Evolutionary conservation across 2,113 vertebrate species (phyloP), one percentile per base, ranked within the genome.

Genomic region (Phoxinus phoxinus): DNA sequence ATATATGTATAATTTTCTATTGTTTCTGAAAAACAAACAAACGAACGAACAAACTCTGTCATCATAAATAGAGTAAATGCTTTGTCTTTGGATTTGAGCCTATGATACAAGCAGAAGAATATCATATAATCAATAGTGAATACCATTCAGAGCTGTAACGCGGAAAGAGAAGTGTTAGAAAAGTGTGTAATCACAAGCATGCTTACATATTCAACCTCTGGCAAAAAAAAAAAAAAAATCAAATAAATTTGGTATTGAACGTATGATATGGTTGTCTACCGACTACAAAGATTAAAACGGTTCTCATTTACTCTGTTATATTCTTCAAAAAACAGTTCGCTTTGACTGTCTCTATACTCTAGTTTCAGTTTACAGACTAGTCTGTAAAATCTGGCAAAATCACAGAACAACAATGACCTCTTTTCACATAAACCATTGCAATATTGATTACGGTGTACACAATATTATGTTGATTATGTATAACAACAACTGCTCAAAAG

Each of bases 31-130:
- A 85, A 81, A 80, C 46, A 76, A 80, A 80, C 46, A 1, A 77
- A 35, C 72, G 9, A 73, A 67, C 41, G 7, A 81, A 81, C 25
- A 81, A 65, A 41, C 53, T 78, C 69, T 63, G 67, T 56, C 72
- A 76, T 51, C 86, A 88, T 84, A 86, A 80, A 86, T 84, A 88
- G 78, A 87, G 78, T 86, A 63, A 78, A 78, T 85, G 59, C 51
- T 59, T 37, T 65, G 80, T 83, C 86, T 89, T 89, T 89, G 85
- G 85, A 85, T 84, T 53, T 81, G 80, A 86, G 81, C 81, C 17
- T 83, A 83, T 86, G 56, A 76, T 81, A 86, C 85, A 86, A 86
- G 86, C 74, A 78, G 81, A 72, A 79, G 80, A 83, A 86, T 44
- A 82, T 73, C 69, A 73, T 76, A 65, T 53, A 48, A 65, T 85